Base-by-base conservation (phyloP, 1,140 invertebrate species). In the Tenebrio molitor region DNA sequence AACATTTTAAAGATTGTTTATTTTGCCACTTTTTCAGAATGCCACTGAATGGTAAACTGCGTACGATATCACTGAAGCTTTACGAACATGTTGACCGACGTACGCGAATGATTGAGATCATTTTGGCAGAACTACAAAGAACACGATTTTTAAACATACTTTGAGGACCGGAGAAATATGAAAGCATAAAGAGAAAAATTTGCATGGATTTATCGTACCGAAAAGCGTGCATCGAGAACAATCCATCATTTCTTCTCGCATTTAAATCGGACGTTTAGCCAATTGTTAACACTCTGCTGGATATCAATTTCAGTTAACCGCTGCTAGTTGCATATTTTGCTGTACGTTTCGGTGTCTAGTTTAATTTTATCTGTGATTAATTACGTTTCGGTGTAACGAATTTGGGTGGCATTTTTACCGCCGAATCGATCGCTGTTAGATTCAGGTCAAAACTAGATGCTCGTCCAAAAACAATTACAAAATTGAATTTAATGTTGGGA, bases 331-430 rank as follows among this genome's bases (percentile, higher is more conserved):
- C 12, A 42, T 16, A 15, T 58, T 58, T 58, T 14, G 21, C 50
- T 58, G 50, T 23, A 58, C 25, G n/a, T n/a, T n/a, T n/a, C n/a
- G n/a, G n/a, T n/a, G n/a, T n/a, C 17, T 50, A 50, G 44, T 50
- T 19, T 50, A 16, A 19, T 50, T 50, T 50, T 17, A 50, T 50
- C 23, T 10, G 44, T 50, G 17, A 50, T 50, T 50, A 50, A 50
- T 50, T 50, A 50, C 44, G 23, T n/a, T n/a, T n/a, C n/a, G n/a
- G n/a, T n/a, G n/a, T n/a, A n/a, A n/a, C n/a, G n/a, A n/a, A n/a
- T n/a, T n/a, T n/a, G n/a, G n/a, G n/a, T n/a, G n/a, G n/a, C n/a
- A n/a, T n/a, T n/a, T n/a, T n/a, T n/a, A n/a, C n/a, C n/a, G n/a
- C n/a, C n/a, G n/a, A n/a, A 58, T 58, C 23, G 50, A 58, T 8